Conservation (phyloP, 2,113 vertebrate genomes). For the Donacobius atricapilla region DNA sequence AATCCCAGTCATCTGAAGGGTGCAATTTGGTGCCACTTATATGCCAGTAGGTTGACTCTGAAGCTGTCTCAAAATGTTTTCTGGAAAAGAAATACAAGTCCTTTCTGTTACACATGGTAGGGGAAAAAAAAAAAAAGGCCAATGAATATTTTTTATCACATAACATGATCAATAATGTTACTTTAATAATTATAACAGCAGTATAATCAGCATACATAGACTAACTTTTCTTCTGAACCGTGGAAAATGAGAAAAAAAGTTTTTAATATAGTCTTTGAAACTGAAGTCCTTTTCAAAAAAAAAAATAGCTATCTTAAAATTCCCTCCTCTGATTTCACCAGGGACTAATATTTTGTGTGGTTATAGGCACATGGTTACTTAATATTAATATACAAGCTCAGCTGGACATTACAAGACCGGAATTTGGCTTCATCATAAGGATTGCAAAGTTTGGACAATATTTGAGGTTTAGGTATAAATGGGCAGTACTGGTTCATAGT, state of each 20-base stretch:
- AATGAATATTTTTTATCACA: rapidly evolving
- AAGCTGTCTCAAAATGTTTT: background rate
- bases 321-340: background rate
- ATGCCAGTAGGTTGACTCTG: rapidly evolving
- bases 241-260: background rate
- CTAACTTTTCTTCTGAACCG: background rate
- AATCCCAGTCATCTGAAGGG: background rate
- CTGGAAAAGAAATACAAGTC: background rate
- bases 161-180: background rate
- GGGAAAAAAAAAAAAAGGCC: rapidly evolving
- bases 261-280: background rate
- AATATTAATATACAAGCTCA: background rate
- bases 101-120: background rate
- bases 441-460: background rate
- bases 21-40: background rate
- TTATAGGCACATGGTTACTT: background rate
- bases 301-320: background rate
- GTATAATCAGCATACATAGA: background rate
- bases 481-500: background rate
- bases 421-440: background rate
- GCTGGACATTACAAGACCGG: background rate
- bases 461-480: background rate
- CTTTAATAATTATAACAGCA: background rate
- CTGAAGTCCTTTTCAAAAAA: background rate
- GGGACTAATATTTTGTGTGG: background rate